These are phyloP conservation scores for Rafetus swinhoei DNA, from an alignment of 2,113 vertebrate genomes.

Conservation along the genomic window DNA sequence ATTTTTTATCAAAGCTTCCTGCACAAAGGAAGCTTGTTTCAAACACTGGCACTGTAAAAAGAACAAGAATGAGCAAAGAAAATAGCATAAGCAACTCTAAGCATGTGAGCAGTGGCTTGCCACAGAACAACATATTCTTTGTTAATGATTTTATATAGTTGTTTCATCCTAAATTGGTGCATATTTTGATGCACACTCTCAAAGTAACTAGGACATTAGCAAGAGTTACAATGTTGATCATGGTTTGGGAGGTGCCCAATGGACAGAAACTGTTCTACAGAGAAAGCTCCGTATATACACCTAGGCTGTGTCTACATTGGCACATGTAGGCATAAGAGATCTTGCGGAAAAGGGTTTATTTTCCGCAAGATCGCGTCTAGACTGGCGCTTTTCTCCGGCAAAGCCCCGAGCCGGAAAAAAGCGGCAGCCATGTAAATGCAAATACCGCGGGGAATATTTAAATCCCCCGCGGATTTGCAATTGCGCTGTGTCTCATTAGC, in stretches of 20 bases:
- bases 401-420: too few species aligned
- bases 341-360: too few species aligned
- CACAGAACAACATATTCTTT: not conserved
- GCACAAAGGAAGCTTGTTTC: not conserved
- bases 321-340: too few species aligned
- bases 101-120: not conserved
- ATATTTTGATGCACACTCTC: not conserved
- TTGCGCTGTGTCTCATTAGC: too few species aligned
- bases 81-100: not conserved
- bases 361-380: too few species aligned
- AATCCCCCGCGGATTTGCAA: too few species aligned
- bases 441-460: too few species aligned
- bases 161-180: not conserved
- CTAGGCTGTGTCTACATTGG: too few species aligned
- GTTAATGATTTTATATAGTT: not conserved
- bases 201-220: not conserved
- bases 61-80: slow-evolving; percentile 6
- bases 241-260: not conserved
- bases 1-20: slow-evolving; percentile 9
- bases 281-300: not conserved
- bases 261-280: not conserved
- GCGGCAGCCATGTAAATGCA: too few species aligned
- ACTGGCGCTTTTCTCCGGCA: too few species aligned
- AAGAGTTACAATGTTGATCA: not conserved
- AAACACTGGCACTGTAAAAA: not conserved